A percentile compares a stretch with the other conserved stretches of the same genome.
phyloP scores from a whole-genome alignment of 2,888 invertebrate genomes.

The Lottia gigantea region DNA sequence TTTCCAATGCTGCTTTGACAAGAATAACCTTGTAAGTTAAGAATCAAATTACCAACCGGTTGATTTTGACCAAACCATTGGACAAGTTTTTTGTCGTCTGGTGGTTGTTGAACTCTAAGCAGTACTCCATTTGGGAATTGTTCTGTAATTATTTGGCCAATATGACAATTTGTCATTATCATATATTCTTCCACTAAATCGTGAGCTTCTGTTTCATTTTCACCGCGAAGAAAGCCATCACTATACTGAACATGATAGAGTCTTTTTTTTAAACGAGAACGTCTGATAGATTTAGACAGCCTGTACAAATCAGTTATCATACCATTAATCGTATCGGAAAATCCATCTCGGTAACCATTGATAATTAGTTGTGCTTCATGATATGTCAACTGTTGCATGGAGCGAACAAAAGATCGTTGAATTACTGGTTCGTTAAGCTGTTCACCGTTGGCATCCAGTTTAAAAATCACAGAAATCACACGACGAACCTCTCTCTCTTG shows the following conservation, averaged over 20 bases:
- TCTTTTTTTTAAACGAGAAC: slow-evolving; percentile 25
- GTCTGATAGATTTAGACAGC: slow-evolving; percentile 29
- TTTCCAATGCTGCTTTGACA: not conserved
- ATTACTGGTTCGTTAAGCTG: not conserved
- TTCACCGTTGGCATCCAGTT: slow-evolving; percentile 16
- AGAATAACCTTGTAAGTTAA: slow-evolving; percentile 28
- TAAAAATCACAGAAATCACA: slow-evolving; percentile 36
- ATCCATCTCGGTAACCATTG: not conserved
- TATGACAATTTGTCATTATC: slow-evolving; percentile 31
- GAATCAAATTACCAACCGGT: slow-evolving; percentile 23
- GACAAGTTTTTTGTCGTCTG: slow-evolving; percentile 21
- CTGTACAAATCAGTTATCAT: slow-evolving; percentile 17
- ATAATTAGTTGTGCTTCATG: slow-evolving; percentile 28
- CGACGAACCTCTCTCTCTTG: slow-evolving; percentile 30
- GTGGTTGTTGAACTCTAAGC: slow-evolving; percentile 33
- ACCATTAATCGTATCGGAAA: not conserved
- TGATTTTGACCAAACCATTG: slow-evolving; percentile 28
- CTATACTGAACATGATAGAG: not conserved
- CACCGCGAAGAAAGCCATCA: not conserved
- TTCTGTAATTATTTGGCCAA: slow-evolving; percentile 26
- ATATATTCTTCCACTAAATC: slow-evolving; percentile 39
- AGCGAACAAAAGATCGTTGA: slow-evolving; percentile 18
- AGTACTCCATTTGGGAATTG: slow-evolving; percentile 23
- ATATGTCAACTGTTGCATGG: slow-evolving; percentile 27
- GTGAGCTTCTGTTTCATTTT: slow-evolving; percentile 30